Evolutionary conservation across 2,888 invertebrate genomes (phyloP).

Genomic region (Helicoverpa assulta): DNA sequence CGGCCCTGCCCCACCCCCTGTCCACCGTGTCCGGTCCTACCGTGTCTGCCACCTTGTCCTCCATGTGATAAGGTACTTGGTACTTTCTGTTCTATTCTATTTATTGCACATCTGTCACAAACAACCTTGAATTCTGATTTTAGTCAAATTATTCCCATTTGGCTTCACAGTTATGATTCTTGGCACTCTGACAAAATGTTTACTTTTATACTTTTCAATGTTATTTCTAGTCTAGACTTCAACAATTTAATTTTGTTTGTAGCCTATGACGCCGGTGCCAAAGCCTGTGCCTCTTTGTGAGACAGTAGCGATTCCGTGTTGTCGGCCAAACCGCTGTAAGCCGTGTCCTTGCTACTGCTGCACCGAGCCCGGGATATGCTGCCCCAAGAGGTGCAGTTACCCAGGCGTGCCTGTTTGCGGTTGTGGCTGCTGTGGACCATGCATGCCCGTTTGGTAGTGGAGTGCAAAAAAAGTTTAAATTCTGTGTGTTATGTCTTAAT

Average conservation of each 20-base stretch:
- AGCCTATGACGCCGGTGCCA: constrained; percentile 75
- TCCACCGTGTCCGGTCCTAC: constrained; percentile 76
- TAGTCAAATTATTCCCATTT: constrained; percentile 44
- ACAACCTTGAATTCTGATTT: constrained; percentile 49
- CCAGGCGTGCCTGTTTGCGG: constrained; percentile 83
- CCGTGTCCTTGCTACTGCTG: constrained; percentile 90
- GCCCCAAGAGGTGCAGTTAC: constrained; percentile 83
- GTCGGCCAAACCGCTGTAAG: constrained; percentile 88
- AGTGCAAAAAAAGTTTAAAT: constrained; percentile 32
- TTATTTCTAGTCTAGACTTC: constrained; percentile 46
- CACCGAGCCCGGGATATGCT: constrained; percentile 79
- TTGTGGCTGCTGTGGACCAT: constrained; percentile 79
- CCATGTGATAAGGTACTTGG: constrained; percentile 84
- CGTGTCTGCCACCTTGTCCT: constrained; percentile 81
- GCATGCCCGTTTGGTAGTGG: constrained; percentile 85
- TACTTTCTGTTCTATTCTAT: constrained; percentile 48
- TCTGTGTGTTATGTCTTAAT: no score
- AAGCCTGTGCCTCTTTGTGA: constrained; percentile 72
- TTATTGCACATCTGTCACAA: constrained; percentile 20
- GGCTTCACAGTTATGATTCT: constrained; percentile 39
- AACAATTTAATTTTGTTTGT: constrained; percentile 51
- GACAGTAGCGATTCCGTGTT: constrained; percentile 87
- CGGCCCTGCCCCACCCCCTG: constrained; percentile 82
- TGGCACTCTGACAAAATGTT: constrained; percentile 60
- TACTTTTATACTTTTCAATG: constrained; percentile 39